Base-by-base conservation (phyloP, 2,888 invertebrate genomes). In the Cabera pusaria region DNA sequence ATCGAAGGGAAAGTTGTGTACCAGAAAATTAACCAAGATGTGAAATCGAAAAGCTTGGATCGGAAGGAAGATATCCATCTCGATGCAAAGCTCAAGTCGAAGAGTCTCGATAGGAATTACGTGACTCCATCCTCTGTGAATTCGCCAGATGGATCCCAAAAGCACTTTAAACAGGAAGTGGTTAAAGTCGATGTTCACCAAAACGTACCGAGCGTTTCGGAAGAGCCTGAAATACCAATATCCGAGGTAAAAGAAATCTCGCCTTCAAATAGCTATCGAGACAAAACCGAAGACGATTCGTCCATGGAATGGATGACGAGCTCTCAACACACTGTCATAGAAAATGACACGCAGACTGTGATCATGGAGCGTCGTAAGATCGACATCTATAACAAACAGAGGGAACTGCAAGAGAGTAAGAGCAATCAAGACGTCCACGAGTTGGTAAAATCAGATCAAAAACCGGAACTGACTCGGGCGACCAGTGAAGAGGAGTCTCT, bases 401-500 rank as follows among this genome's bases (percentile, higher is more conserved):
- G 90, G 1, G 91, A 86, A 62, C 56, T 84, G 5, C 77, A 73
- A 49, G 75, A 79, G 55, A 84, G 77, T 58, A 83, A 63, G 54
- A 83, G 79, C 55, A 74, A 52, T 48, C 82, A 81, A 55, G 80
- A 87, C 38, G 55, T 82, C n/a, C 70, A 75, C 37, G 74, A 65
- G 31, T 54, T 77, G 39, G 57, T 75, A 3, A 51, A 61, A 19
- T 79, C 79, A 0, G 82, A 86, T 11, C 86, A 81, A 37, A 88
- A 85, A 54, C 83, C 89, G 0, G 90, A 86, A 49, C 82, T 90
- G 0, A 86, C 70, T 2, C 75, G 90, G 33, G 80, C 91, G 44
- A 91, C 90, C 1, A 93, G 93, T 53, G 93, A 92, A 59, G 93
- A 93, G 59, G 93, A 93, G 59, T 93, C 93, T 3, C 75, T 93